Base-by-base conservation (phyloP, 2,113 vertebrate genomes). In the Alethe castanea region DNA sequence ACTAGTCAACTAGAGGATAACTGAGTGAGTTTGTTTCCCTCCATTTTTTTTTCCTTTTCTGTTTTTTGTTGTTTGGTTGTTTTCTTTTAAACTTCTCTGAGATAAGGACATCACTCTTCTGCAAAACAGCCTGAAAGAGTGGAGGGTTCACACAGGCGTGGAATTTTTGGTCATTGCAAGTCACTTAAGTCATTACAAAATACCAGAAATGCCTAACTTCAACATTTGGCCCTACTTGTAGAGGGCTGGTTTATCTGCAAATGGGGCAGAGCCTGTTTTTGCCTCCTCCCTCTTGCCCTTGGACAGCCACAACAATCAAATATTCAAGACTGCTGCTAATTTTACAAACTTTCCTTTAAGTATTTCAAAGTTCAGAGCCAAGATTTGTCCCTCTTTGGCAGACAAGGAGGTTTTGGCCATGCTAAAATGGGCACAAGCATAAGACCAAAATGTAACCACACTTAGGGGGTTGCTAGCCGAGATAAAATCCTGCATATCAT, bases 211-310 rank as follows among this genome's bases (percentile, higher is more conserved):
- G 18, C 36, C 13, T 24, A 19, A 31, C 3, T 8, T 53, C 40
- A 86, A 12, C 6, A 36, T 19, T 35, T 69, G 36, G 45, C 50
- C 48, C 28, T 77, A n/a, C n/a, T n/a, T 61, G 33, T 23, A 73
- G 6, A 44, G 12, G 19, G 47, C 5, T 3, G 0, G 17, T 56
- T 9, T 28, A 65, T 8, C 31, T 74, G 14, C 19, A 70, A 4
- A 25, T 40, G 14, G 7, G 16, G 9, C 28, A 84, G 17, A 86
- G 50, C 9, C 16, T 52, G 17, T 12, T 72, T 83, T 57, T 88
- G 20, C 53, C 36, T 80, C 36, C 26, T 64, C 19, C 19, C 8
- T 66, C 26, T 26, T 50, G n/a, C 12, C 42, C 23, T 57, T 66
- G 25, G 33, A 66, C 16, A 76, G 11, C 17, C 33, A 62, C 31